Conservation (phyloP, 2,797 vertebrate genomes). For the Streptopelia turtur region DNA sequence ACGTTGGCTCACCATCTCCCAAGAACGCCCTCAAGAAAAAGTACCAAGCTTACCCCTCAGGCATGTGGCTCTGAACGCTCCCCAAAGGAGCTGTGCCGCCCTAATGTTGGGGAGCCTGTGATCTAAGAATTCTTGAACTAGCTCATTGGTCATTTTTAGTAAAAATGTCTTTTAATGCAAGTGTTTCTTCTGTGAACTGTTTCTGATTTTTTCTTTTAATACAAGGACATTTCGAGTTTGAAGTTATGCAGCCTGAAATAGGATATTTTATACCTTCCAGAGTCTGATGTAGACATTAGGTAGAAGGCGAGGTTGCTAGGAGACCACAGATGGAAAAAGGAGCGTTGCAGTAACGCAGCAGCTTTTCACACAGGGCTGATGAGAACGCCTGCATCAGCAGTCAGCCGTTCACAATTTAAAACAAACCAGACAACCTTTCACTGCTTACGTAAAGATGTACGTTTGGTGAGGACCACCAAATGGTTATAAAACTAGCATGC, state of each 20-base stretch:
- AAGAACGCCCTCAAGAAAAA: not conserved
- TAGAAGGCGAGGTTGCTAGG: conserved; percentile 69
- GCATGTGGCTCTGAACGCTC: fast-evolving
- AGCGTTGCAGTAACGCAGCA: not conserved
- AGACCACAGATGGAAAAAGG: conserved; percentile 65
- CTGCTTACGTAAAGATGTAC: not conserved
- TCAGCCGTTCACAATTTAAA: conserved; percentile 28
- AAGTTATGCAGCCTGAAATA: conserved; percentile 22
- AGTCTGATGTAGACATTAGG: conserved; percentile 57
- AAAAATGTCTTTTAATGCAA: conserved; percentile 19
- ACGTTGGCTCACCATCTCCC: not conserved
- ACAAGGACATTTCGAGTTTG: conserved; percentile 20
- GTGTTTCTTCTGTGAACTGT: not conserved
- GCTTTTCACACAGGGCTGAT: conserved; percentile 56
- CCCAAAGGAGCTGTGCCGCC: not conserved
- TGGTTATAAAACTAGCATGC: not conserved
- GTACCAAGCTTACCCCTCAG: not conserved
- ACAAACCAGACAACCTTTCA: conserved; percentile 5
- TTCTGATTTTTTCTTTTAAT: not conserved
- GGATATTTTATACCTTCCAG: conserved; percentile 22
- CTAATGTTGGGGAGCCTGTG: not conserved
- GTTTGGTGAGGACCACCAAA: not conserved
- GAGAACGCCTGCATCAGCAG: conserved; percentile 45
- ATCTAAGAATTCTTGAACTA: not conserved
- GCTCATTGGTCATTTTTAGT: not conserved